phyloP scores from a whole-genome alignment of 2,888 invertebrate genomes.

The Odontothrips loti region DNA sequence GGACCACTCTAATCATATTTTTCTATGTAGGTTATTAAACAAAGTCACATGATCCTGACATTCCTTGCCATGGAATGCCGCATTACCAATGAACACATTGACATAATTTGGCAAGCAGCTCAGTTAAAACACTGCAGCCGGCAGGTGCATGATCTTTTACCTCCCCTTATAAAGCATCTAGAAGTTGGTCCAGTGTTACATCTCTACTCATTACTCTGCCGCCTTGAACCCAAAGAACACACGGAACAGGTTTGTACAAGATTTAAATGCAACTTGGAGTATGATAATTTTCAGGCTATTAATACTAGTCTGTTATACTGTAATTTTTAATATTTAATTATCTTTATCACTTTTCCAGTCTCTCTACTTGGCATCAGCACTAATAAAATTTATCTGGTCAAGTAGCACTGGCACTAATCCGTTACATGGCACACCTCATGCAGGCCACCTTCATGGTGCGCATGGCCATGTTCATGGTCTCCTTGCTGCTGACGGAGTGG shows the following conservation, averaged over 20 bases:
- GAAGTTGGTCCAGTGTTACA: slow-evolving; percentile 85
- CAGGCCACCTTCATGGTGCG: neutral
- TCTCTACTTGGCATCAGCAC: slow-evolving; percentile 79
- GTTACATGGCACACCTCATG: neutral
- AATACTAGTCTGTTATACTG: neutral
- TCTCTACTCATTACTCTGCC: slow-evolving; percentile 79
- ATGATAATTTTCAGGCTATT: too few relatives aligned
- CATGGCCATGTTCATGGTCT: slow-evolving; percentile 13
- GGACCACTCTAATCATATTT: neutral
- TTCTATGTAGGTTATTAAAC: slow-evolving; percentile 73
- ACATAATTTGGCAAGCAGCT: slow-evolving; percentile 91
- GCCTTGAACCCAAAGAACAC: slow-evolving; percentile 84
- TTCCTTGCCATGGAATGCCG: slow-evolving; percentile 89
- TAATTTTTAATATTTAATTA: neutral
- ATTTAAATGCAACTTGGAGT: too few relatives aligned
- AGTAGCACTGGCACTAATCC: slow-evolving; percentile 51
- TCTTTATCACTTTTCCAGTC: slow-evolving; percentile 56
- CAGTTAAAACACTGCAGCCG: slow-evolving; percentile 93
- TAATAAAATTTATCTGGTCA: slow-evolving; percentile 89
- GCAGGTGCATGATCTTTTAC: slow-evolving; percentile 85
- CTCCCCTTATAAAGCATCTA: slow-evolving; percentile 83
- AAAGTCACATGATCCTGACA: slow-evolving; percentile 87
- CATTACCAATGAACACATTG: slow-evolving; percentile 84
- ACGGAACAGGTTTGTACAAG: slow-evolving; percentile 69
- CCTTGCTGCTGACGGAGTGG: neutral